Base-by-base conservation (phyloP, 2,113 vertebrate genomes). In the Melanerpes formicivorus region DNA sequence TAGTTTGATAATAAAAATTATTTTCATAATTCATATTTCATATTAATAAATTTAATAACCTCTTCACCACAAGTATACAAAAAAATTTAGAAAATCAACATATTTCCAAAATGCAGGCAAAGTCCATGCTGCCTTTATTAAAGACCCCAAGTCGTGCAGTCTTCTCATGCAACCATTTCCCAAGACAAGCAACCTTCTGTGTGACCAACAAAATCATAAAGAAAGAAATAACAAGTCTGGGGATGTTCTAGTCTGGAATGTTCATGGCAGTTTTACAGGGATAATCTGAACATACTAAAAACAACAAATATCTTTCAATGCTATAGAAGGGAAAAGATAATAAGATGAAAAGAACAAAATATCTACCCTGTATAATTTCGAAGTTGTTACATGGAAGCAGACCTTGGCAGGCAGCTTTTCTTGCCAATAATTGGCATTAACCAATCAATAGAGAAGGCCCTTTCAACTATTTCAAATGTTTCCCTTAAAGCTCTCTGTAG, bases 381-480 rank as follows among this genome's bases (percentile, higher is more conserved):
- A 70, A 66, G 15, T 87, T 66, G n/a, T 15, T 75, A 55, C 32
- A 54, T 4, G 5, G 37, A 88, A 96, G 29, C 17, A 83, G 76
- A 79, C 48, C 29, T 85, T 85, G 80, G 72, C 76, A 92, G 26
- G 10, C 66, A 92, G 37, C 34, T 92, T 88, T 80, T 54, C 63
- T 72, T 85, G 65, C n/a, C 87, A 95, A 70, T 78, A 91, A 82
- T 21, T 56, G 37, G 84, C 73, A 94, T 77, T 73, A 91, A 92
- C 40, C 86, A 94, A 93, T 92, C 83, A 94, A 94, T 67, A 89
- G 44, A 95, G 16, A 80, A 84, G 37, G 59, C 14, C 21, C 25
- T 84, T 88, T 78, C 76, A 75, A 66, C 32, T 85, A 30, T 83
- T 83, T 75, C 48, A 75, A 54, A 71, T 59, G 62, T 86, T 83